Evolutionary conservation across 2,113 vertebrate species (phyloP).

Genomic region (Cinclus mexicanus): DNA sequence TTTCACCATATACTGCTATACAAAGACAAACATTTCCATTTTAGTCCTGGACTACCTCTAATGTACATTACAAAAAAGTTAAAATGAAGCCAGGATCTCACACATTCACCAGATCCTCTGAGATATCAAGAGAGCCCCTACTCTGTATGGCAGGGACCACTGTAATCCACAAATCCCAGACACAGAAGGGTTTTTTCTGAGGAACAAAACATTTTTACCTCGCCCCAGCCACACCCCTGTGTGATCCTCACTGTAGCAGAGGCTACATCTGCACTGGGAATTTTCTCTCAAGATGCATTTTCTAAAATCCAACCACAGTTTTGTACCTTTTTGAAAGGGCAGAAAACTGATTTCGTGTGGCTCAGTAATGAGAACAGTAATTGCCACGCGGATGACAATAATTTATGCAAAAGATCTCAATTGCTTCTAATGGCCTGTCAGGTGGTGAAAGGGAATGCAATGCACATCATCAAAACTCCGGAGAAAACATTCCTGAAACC

Average conservation of each 20-base stretch:
- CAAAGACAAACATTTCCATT: background rate
- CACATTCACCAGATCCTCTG: background rate
- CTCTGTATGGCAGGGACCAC: background rate
- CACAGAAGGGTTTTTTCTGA: background rate
- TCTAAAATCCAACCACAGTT: background rate
- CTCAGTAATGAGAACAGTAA: conserved; percentile 13
- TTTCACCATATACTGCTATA: background rate
- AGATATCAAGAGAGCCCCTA: fast-evolving
- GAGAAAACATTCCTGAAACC: background rate
- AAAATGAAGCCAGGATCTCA: background rate
- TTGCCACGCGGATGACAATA: conserved; percentile 6
- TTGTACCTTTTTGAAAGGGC: background rate
- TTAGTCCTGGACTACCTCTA: background rate
- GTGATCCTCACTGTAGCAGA: background rate
- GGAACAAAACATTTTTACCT: background rate
- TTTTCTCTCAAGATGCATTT: background rate
- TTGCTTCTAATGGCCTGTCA: conserved; percentile 33
- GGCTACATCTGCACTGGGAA: background rate
- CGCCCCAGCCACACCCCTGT: background rate
- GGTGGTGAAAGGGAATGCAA: background rate
- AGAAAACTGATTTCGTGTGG: background rate
- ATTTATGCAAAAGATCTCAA: conserved; percentile 12
- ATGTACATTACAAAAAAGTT: background rate
- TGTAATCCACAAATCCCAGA: background rate
- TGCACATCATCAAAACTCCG: background rate